Base-by-base conservation (phyloP, 2,888 invertebrate genomes). In the Drosophila percnosoma region DNA sequence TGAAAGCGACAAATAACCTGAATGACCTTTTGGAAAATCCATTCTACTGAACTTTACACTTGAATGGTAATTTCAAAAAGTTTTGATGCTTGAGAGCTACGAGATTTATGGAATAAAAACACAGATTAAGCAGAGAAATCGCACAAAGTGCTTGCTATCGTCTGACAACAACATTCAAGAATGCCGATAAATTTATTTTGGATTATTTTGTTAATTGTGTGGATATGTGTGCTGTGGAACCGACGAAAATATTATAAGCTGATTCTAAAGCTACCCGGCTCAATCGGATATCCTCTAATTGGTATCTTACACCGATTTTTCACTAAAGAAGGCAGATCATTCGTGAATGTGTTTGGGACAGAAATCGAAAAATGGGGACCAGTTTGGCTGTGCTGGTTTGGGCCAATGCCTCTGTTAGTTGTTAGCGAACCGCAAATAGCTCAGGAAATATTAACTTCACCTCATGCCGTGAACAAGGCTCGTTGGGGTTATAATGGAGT, bases 191-290 rank as follows among this genome's bases (percentile, higher is more conserved):
- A 63, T 31, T 58, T 73, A 48, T 58, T 78, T 24, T 72, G 76
- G 61, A 29, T 81, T 27, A 62, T 63, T 18, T 38, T 84, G 10
- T 13, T 80, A 7, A 31, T 68, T 36, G 36, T 83, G 10, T 88
- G 86, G 83, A 61, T 87, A 11, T 82, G 71, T 67, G 66, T 88
- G 48, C 38, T 91, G 2, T 90, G 91, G 91, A 75, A 73, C 2
- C 83, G 91, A 5, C 75, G 91, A 45, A 86, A 80, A 61, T 89
- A 75, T 57, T 91, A 91, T 60, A 65, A 71, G n/a, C 62, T 90
- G 6, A 79, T 79, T 31, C 61, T 76, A 1, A 85, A 84, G 71
- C 64, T 91, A 33, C 82, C 87, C 27, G 91, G 90, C 24, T 84
- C 89, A 1, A 15, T 76, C 21, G 91, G 91, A 53, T 90, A 80